Base-by-base conservation (phyloP, 1,140 invertebrate species). In the Drosophila lacteicornis region DNA sequence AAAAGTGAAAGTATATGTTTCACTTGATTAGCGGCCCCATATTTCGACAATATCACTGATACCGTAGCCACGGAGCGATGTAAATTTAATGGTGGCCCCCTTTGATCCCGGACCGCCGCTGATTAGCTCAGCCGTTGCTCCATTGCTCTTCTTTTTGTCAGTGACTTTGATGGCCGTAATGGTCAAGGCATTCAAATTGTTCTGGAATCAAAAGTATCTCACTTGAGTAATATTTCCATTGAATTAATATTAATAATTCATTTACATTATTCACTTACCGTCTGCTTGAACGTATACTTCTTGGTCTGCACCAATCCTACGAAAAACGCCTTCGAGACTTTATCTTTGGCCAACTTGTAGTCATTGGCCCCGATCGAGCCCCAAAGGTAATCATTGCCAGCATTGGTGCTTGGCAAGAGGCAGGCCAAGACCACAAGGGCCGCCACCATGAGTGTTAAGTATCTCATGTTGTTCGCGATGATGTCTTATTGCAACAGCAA, bases 1-100 rank as follows among this genome's bases (percentile, higher is more conserved):
- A 9, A 25, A 43, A 46, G 70, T 46, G 30, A 33, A 50, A 27
- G 36, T 40, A 25, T 56, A 22, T 36, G 50, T 40, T 8, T 8
- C 7, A 47, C 13, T 45, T 19, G 47, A 45, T 53, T 65, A 91
- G 4, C 81, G 67, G 36, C 90, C 90, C 82, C 82, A 91, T 45
- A 91, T 81, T 46, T 91, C 85, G 17, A 91, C 90, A 4, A 66
- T 1, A 73, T 91, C 82, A 40, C 80, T 90, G 51, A 91, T 91
- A 55, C 77, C 75, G 25, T 50, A 55, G 46, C 90, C 85, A 11
- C 82, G 80, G 19, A 66, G 0, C 4, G 90, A 91, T 8, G 69
- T 80, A 40, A 91, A 91, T 33, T 53, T 25, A 50, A 91, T 66
- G 38, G 90, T 91, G 17, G 50, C 82, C n/a, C 90, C 90, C 56